Conservation (phyloP, 1,140 invertebrate genomes). For the Leguminivora glycinivorella region DNA sequence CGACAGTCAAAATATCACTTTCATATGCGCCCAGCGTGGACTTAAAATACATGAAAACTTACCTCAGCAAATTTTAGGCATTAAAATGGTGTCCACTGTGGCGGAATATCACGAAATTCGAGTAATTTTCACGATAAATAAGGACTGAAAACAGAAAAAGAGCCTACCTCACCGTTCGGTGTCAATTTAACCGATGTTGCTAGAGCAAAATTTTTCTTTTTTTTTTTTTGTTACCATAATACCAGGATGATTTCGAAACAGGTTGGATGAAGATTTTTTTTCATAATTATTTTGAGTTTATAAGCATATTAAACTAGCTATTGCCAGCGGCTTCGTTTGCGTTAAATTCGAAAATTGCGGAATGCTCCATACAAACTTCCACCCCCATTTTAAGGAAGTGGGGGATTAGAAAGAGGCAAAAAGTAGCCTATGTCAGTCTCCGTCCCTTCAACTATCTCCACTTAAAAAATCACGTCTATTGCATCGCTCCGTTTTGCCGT, state of each 20-base stretch:
- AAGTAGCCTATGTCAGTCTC: too few relatives aligned
- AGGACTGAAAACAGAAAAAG: conserved; percentile 79
- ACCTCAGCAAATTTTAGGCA: conserved; percentile 76
- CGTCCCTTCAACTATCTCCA: too few relatives aligned
- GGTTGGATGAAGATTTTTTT: not conserved
- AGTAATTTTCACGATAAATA: conserved; percentile 76
- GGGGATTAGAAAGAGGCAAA: too few relatives aligned
- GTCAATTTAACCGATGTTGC: conserved; percentile 65
- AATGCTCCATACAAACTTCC: too few relatives aligned
- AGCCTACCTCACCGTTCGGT: conserved; percentile 77
- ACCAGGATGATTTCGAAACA: not conserved
- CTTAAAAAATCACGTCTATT: too few relatives aligned
- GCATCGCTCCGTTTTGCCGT: too few relatives aligned
- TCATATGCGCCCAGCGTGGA: conserved; percentile 24
- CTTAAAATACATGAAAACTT: conserved; percentile 42
- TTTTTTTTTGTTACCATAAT: not conserved
- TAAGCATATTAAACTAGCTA: too few relatives aligned
- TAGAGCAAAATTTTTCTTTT: conserved; percentile 27
- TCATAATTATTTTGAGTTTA: not conserved
- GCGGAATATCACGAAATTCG: conserved; percentile 65
- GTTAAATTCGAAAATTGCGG: too few relatives aligned
- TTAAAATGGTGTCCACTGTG: conserved; percentile 66
- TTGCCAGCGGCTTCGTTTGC: too few relatives aligned
- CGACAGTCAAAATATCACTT: conserved; percentile 63
- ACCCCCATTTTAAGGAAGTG: too few relatives aligned